Evolutionary conservation across 2,888 invertebrate genomes (phyloP).

Genomic region (Hirudinaria manillensis): DNA sequence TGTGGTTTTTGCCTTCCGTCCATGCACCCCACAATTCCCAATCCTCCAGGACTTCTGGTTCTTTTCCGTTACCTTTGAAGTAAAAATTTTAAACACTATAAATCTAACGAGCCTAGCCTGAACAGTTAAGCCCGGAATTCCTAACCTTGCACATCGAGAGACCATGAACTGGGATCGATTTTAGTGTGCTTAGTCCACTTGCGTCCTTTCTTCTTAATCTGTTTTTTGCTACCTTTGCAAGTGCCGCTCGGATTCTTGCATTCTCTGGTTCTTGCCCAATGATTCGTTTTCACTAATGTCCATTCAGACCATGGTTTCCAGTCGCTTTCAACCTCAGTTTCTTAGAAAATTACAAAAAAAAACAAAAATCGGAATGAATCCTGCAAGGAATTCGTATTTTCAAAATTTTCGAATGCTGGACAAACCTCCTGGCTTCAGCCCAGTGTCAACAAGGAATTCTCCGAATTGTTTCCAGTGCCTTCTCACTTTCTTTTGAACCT

Average conservation of each 20-base stretch:
- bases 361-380: neutral
- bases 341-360: neutral
- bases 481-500: neutral
- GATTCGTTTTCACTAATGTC: neutral
- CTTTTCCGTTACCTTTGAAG: neutral
- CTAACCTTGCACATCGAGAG: constrained; percentile 1
- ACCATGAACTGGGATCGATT: constrained; percentile 15
- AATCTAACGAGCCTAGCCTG: neutral
- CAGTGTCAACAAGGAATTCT: neutral
- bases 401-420: too few species aligned
- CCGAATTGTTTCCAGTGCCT: constrained; percentile 9
- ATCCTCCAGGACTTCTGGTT: constrained; percentile 16
- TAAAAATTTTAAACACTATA: neutral
- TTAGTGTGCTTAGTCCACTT: neutral
- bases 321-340: constrained; percentile 3
- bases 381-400: neutral
- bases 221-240: constrained; percentile 13
- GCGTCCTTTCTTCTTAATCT: constrained; percentile 13
- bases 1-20: neutral
- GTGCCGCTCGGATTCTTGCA: constrained; percentile 10
- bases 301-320: constrained; percentile 23
- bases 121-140: neutral
- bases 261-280: constrained; percentile 6
- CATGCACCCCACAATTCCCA: constrained; percentile 25
- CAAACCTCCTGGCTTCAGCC: neutral